Percentiles rank a stretch among this genome's conserved stretches.
Conservation (phyloP, 2,113 vertebrate genomes). For the Semnopithecus entellus region DNA sequence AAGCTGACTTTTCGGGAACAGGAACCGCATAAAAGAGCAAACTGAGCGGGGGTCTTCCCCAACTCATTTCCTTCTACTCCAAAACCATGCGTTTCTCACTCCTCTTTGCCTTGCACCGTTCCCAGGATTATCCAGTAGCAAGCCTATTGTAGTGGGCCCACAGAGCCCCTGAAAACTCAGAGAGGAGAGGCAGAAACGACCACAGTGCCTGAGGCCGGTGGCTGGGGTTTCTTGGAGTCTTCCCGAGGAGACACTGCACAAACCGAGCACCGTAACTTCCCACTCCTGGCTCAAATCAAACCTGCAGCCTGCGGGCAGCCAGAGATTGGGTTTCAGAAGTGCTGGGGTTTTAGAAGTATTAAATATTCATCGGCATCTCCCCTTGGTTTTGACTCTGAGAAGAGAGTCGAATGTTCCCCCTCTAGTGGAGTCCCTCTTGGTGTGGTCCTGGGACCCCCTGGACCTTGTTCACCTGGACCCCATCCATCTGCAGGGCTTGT, state of each 20-base stretch:
- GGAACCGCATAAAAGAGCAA: neutral
- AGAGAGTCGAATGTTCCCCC: slow-evolving; percentile 19
- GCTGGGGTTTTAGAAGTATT: slow-evolving; percentile 16
- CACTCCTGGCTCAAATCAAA: neutral
- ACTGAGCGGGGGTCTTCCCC: neutral
- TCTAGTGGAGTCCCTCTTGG: neutral
- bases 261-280: neutral
- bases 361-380: slow-evolving; percentile 21
- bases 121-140: neutral
- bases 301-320: neutral
- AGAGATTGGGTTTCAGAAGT: slow-evolving; percentile 35
- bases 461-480: neutral
- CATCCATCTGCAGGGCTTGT: neutral
- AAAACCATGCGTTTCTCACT: neutral
- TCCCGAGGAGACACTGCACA: neutral
- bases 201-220: neutral
- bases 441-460: neutral
- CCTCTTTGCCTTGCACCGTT: neutral
- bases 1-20: neutral
- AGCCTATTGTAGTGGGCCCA: accelerated
- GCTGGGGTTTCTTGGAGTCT: neutral
- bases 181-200: accelerated
- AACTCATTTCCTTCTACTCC: neutral
- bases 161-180: neutral
- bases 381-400: neutral